Evolutionary conservation across 2,113 vertebrate species (phyloP), one percentile per base, ranked within the genome.

Genomic region (Myrmecophaga tridactyla): DNA sequence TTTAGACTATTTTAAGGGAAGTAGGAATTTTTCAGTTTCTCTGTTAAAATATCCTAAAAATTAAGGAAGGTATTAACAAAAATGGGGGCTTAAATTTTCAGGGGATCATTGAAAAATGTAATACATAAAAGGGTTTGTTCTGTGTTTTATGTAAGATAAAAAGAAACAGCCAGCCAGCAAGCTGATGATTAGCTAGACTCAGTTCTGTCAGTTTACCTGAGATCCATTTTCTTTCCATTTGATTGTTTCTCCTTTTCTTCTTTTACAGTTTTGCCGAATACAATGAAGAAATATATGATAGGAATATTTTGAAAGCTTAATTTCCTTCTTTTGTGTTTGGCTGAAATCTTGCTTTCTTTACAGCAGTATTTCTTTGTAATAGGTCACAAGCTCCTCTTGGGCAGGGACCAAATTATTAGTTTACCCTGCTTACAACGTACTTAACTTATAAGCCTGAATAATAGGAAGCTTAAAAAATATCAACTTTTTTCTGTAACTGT

Each of bases 391-490:
- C 36, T 86, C 80, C 56, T 85, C 1, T 4, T 78, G 73, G 18
- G 20, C 77, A 94, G 39, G 51, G 85, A 76, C 63, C 58, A 90
- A 63, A 84, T 48, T 62, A 11, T 89, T 75, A 48, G 58, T 86
- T 94, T 89, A 29, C n/a, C 27, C 9, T 65, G 39, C 25, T 89
- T 69, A 41, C 39, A 46, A 63, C 56, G 41, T 76, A 82, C 67
- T 92, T 75, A 90, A 88, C 15, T 92, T 36, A 72, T 46, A 80
- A 87, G 3, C 18, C 48, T 92, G 48, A 29, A 31, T 25, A 73
- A 81, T 72, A 94, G 86, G 86, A 89, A 95, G 41, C 58, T 92
- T 95, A 92, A 81, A 76, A 83, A 93, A 70, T 67, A 75, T 4
- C 34, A 63, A 39, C 36, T 94, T 91, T 82, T 88, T 95, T 84